Evolutionary conservation across 1,140 invertebrate species (phyloP), one percentile per base, ranked within the genome.

Genomic region (Bombus difficillimus): DNA sequence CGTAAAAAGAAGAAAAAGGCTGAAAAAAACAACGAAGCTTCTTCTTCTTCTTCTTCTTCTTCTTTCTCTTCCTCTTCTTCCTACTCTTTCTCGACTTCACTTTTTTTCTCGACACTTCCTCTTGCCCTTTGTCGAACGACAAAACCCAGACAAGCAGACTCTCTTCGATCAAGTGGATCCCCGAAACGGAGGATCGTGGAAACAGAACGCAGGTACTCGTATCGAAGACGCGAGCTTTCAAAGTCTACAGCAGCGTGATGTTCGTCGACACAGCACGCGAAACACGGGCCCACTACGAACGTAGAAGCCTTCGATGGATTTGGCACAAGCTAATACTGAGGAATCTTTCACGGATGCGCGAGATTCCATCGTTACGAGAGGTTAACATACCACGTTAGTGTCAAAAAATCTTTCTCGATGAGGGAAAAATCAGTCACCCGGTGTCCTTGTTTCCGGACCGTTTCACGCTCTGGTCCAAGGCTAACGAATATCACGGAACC

Each of bases 311-410:
- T 68, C 73, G 73, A 79, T 69, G 57, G 37, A 87, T 91, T 91
- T 91, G 90, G 87, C 90, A 90, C 89, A 47, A 71, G 69, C 57
- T 87, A 85, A 91, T 88, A 91, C 84, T 87, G 81, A 74, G 47
- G 47, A 80, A 57, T 86, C 62, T 10, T 72, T 32, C 43, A 79
- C 53, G 64, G n/a, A 69, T 39, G 37, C 71, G 53, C 81, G 57
- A 82, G 37, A 53, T 69, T 59, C 71, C 77, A 77, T 84, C 76
- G 64, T 69, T n/a, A 47, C 28, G 34, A 39, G 47, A 73, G 32
- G 6, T 15, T 32, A 15, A 34, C 64, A n/a, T 15, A 34, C 47
- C 32, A 12, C 32, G n/a, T 34, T 18, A 28, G 5, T 15, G 5
- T 12, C 39, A 10, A 32, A 15, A 13, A 4, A 28, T 41, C 25